These are phyloP conservation scores for Palythoa grandis DNA, from an alignment of 92 coral and sea anemone species.

Conservation along the genomic window DNA sequence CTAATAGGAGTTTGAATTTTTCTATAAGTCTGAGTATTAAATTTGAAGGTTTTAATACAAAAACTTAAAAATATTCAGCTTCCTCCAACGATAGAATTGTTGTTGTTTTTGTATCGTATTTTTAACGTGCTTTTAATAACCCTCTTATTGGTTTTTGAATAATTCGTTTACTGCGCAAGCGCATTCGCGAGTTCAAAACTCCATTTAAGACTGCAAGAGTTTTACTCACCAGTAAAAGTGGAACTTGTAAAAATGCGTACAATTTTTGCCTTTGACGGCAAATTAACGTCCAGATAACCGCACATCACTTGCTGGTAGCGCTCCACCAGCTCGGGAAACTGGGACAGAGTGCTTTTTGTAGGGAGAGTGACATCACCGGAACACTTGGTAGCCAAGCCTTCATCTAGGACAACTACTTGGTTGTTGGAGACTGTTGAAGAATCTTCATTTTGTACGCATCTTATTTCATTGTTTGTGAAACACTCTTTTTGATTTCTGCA, in stretches of 20 bases:
- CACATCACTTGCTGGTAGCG: slow-evolving; percentile 68
- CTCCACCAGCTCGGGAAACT: slow-evolving; percentile 72
- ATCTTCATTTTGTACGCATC: not conserved
- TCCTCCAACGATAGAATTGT: too few species aligned
- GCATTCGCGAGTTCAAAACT: not conserved
- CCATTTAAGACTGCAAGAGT: too few species aligned
- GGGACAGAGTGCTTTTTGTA: slow-evolving; percentile 63
- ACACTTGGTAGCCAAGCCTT: slow-evolving; percentile 8
- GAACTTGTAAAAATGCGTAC: slow-evolving; percentile 83
- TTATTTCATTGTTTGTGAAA: not conserved
- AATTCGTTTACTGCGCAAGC: not conserved
- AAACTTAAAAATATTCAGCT: too few species aligned
- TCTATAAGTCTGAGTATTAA: too few species aligned
- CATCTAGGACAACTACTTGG: slow-evolving; percentile 7
- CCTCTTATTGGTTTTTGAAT: not conserved
- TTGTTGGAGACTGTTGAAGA: slow-evolving; percentile 1
- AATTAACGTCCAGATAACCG: slow-evolving; percentile 64
- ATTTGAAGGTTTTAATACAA: not conserved
- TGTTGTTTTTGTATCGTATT: too few species aligned
- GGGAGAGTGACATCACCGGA: not conserved
- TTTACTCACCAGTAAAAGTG: slow-evolving; percentile 72
- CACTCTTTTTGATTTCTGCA: not conserved
- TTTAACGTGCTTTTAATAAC: not conserved
- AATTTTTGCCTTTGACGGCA: slow-evolving; percentile 65
- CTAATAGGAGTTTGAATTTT: too few species aligned